Conservation (phyloP, 1,140 invertebrate genomes). For the Babylonia areolata region DNA sequence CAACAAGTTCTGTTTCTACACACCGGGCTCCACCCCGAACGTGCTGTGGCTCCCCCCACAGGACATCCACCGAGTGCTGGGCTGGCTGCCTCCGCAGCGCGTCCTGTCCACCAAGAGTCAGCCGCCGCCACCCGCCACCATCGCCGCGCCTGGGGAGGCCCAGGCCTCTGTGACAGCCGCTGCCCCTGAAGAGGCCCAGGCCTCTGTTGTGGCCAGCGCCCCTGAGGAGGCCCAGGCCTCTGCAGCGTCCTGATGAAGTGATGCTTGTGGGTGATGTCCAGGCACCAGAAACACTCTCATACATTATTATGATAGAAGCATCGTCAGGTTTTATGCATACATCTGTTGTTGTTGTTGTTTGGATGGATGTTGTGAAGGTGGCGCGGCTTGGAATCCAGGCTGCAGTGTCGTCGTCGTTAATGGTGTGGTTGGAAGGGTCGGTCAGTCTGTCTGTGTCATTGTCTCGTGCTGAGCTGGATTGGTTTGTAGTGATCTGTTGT, state of each 20-base stretch:
- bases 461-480: no score
- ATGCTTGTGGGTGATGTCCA: no score
- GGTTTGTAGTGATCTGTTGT: no score
- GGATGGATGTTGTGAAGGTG: no score
- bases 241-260: neutral
- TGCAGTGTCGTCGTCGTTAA: no score
- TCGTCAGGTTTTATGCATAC: no score
- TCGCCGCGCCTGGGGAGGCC: neutral
- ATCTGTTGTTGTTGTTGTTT: no score
- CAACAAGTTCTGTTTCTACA: constrained; percentile 26
- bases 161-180: neutral
- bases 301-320: no score
- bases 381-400: no score
- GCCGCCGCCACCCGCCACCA: neutral
- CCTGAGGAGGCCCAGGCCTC: neutral
- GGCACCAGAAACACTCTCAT: no score
- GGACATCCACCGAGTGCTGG: constrained; percentile 38
- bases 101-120: neutral
- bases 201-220: neutral
- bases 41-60: constrained; percentile 37
- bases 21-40: neutral
- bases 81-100: constrained; percentile 17
- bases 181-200: neutral
- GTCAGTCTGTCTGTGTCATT: no score
- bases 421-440: no score